phyloP scores from a whole-genome alignment of 2,888 invertebrate genomes.

The Cheilosia pagana region DNA sequence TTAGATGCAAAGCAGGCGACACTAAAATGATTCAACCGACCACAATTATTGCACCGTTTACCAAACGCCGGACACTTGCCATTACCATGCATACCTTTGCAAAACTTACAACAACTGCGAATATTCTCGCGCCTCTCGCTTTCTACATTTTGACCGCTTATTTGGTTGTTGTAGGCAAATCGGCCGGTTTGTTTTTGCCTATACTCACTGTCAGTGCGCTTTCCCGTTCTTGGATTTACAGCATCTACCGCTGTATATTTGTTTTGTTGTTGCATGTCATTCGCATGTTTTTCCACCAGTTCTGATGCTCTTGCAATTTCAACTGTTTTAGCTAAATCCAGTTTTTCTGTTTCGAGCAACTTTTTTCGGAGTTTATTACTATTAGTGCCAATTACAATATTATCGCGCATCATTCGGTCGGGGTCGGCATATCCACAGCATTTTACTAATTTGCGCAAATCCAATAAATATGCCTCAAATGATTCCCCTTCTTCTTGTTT shows the following conservation, averaged over 20 bases:
- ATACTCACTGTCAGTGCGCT: no score
- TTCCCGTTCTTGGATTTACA: no score
- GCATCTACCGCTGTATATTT: constrained; percentile 3
- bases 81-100: constrained; percentile 51
- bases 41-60: constrained; percentile 5
- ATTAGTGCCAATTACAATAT: constrained; percentile 65
- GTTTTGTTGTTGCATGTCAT: constrained; percentile 54
- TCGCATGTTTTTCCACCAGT: constrained; percentile 59
- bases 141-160: background rate
- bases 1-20: constrained; percentile 47
- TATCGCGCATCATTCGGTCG: constrained; percentile 61
- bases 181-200: no score
- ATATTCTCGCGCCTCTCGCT: background rate
- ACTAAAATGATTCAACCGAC: no score
- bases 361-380: constrained; percentile 55
- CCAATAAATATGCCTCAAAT: constrained; percentile 73
- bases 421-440: constrained; percentile 58
- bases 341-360: constrained; percentile 43
- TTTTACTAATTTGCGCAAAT: constrained; percentile 70
- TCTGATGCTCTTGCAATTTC: constrained; percentile 36
- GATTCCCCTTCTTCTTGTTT: constrained; percentile 65
- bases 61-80: constrained; percentile 58
- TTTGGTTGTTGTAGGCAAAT: no score
- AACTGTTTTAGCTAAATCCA: constrained; percentile 36
- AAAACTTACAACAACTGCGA: constrained; percentile 35